Base-by-base conservation (phyloP, 2,797 vertebrate genomes). In the Hyperoplus lanceolatus region DNA sequence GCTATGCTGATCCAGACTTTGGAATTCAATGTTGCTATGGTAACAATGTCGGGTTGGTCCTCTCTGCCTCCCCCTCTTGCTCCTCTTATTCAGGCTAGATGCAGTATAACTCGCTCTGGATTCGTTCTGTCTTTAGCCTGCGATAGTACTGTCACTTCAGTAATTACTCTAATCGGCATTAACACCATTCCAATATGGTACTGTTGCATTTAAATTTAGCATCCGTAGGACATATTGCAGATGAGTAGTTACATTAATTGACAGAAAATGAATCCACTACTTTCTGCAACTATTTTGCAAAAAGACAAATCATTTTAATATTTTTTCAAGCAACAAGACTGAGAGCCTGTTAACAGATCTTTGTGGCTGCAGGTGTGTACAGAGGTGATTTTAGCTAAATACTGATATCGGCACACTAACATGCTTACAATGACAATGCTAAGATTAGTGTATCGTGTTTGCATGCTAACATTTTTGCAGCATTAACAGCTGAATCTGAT, bases 11-110 rank as follows among this genome's bases (percentile, higher is more conserved):
- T 94, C 91, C 91, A 94, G 90, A 93, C 93, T 95, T 94, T 94
- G 90, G 90, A 92, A 94, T 94, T 93, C 91, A 92, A 92, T 90
- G 94, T 95, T 94, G 93, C 94, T 89, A 95, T 96, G 93, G 94
- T 94, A 95, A 95, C 95, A 94, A 86, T 85, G 91, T 90, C 81
- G 92, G 91, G 93, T 90, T 93, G 90, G 84, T 90, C 92, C 92
- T 91, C 89, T 70, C 83, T 80, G 77, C 89, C 88, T 87, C 89
- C 87, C 84, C 81, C 84, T 73, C 79, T 87, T 82, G 85, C 90
- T 90, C 90, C 83, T 91, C 93, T 91, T 87, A 84, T 93, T 92
- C 87, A 88, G 86, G 88, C 77, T 86, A 83, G 93, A 92, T 91
- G 87, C 89, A 81, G 83, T 63, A 75, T 85, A 81, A 85, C 88